Evolutionary conservation across 2,113 vertebrate species (phyloP), one percentile per base, ranked within the genome.

Genomic region (Heliornis fulica): DNA sequence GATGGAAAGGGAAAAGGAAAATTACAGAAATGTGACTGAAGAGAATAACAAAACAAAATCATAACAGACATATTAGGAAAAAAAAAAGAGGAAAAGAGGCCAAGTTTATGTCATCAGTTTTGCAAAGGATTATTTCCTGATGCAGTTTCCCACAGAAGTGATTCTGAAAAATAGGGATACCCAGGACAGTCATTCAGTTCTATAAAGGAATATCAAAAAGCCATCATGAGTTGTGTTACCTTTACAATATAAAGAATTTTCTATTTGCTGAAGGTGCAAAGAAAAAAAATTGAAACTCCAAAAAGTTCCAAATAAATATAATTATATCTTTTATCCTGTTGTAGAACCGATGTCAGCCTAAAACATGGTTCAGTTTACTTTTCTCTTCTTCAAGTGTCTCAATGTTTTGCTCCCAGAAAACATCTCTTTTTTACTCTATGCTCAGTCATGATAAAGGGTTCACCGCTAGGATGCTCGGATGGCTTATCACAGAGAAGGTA

Each of bases 31-130:
- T 53, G 13, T 93, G 65, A 66, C 21, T 60, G 53, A 91, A 89
- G 17, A 77, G 36, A 82, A 78, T 79, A 85, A 80, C 78, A 91
- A 94, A 91, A 68, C 28, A 83, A 84, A 94, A 51, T 61, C 46
- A 46, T 46, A 22, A 21, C 48, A 84, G 95, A 66, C 31, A 51
- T 9, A 75, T 69, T 65, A 87, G 65, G 72, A 69, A 75, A 84
- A 76, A 69, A 75, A 84, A 84, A 82, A 85, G 26, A 86, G 69
- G 32, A 84, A 14, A 11, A 70, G 34, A 89, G 29, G 53, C 45
- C 95, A 96, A 94, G 45, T 72, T 91, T 90, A 53, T 69, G 75
- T 90, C 79, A 85, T 87, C n/a, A 65, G 40, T 38, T 84, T 76
- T 84, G 50, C 29, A 79, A 60, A 82, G 4, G 34, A 82, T 85